Base-by-base conservation (phyloP, 2,888 invertebrate genomes). In the Acleris sparsana region DNA sequence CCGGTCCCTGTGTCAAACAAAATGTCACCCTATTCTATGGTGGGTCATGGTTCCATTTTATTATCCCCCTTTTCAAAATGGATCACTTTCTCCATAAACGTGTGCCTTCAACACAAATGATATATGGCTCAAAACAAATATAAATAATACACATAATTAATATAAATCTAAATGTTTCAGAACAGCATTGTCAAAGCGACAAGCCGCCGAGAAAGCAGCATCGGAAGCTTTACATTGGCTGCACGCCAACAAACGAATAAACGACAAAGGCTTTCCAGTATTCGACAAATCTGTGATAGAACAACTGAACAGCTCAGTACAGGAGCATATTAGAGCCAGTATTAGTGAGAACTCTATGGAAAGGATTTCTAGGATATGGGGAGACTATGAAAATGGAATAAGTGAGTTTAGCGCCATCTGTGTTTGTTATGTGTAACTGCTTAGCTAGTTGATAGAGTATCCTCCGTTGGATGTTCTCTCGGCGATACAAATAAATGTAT, bases 191-290 rank as follows among this genome's bases (percentile, higher is more conserved):
- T 93, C 91, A 49, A 95, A 95, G 84, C 85, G 87, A 0, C 83
- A 85, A 44, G 94, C 95, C 0, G 89, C 93, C 0, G 85, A 88
- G 51, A 89, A 90, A 72, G 93, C 94, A n/a, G 93, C 94, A 0
- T 73, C 84, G 0, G 90, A 91, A 76, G 93, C 93, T 0, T 77
- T 95, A 0, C 83, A 90, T 18, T 95, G 94, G 93, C 79, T 95
- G 0, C 87, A 91, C 63, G 73, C 75, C 4, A 87, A 87, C 53
- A 85, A 86, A 1, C 88, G 87, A 72, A 89, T 95, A 51, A 86
- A 91, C 63, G 74, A 73, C 0, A 81, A 88, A 39, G 94, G 93
- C 0, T 66, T 75, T 1, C 95, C 95, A 0, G 63, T 95, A 22
- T 93, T 93, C 68, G 83, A 90, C 20, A 76, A 78, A 62, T 71